Evolutionary conservation across 2,888 invertebrate species (phyloP).

Genomic region (Nomada ferruginata): DNA sequence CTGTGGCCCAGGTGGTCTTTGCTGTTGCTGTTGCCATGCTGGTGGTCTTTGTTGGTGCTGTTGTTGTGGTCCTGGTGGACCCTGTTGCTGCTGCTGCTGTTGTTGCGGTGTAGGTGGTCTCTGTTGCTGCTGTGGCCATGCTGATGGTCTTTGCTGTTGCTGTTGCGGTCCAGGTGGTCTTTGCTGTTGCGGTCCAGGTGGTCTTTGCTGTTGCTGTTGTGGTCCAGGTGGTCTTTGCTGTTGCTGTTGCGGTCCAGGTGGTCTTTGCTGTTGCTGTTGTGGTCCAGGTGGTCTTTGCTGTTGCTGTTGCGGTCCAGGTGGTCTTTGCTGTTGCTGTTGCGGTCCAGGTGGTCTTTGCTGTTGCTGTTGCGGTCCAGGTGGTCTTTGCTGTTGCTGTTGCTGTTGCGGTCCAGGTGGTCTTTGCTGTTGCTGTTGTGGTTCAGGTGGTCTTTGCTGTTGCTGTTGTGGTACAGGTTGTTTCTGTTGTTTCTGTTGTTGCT

Average conservation of each 20-base stretch:
- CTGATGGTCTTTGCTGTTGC: not conserved
- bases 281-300: slow-evolving; percentile 24
- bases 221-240: not conserved
- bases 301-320: slow-evolving; percentile 21
- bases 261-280: not conserved
- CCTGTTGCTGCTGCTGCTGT: not conserved
- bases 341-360: slow-evolving; percentile 13
- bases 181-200: not conserved
- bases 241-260: not conserved
- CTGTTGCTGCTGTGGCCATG: too few relatives aligned
- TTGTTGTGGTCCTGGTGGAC: not conserved
- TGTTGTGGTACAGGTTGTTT: slow-evolving; percentile 2
- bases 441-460: slow-evolving; percentile 9
- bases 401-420: not conserved
- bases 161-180: not conserved
- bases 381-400: not conserved
- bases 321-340: slow-evolving; percentile 26
- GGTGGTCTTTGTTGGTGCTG: not conserved
- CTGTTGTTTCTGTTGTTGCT: slow-evolving; percentile 11
- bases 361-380: not conserved
- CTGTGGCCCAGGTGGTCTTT: not conserved
- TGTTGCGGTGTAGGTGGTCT: not conserved
- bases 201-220: slow-evolving; percentile 12
- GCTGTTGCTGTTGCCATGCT: not conserved
- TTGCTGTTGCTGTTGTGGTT: not conserved